Conservation (phyloP, 2,113 vertebrate species). For the Brachionichthys hirsutus region DNA sequence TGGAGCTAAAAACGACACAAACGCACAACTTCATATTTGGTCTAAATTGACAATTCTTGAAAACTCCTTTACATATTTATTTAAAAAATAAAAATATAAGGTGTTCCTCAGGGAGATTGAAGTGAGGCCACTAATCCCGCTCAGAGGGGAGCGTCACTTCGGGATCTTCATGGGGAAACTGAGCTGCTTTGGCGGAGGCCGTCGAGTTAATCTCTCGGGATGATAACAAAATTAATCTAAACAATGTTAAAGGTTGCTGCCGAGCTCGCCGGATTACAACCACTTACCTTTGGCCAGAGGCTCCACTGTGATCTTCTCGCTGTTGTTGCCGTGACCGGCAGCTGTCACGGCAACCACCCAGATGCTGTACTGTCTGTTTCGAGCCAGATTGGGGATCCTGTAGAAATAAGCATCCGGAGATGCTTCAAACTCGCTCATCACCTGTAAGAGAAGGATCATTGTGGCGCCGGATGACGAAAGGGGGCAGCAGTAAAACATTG, state of each 20-base stretch:
- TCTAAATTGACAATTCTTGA: background rate
- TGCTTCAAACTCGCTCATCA: slow-evolving; percentile 98
- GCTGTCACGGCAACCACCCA: slow-evolving; percentile 98
- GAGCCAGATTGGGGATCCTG: slow-evolving; percentile 92
- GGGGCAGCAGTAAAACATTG: no score
- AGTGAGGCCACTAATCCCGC: no score
- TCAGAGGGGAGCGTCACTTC: no score
- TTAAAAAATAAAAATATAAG: no score
- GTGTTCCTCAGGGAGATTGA: no score
- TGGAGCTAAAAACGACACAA: slow-evolving; percentile 80
- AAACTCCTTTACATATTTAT: no score
- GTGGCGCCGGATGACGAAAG: slow-evolving; percentile 23
- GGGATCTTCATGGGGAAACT: no score
- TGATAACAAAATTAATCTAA: no score
- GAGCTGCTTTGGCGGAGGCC: no score
- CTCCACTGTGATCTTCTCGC: slow-evolving; percentile 95
- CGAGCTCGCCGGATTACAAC: no score
- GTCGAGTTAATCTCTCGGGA: no score
- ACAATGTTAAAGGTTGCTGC: no score
- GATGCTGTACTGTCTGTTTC: slow-evolving; percentile 93
- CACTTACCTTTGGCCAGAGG: slow-evolving; percentile 94
- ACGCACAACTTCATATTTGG: background rate
- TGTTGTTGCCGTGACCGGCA: slow-evolving; percentile 94
- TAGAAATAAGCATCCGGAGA: slow-evolving; percentile 94
- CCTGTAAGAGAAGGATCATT: slow-evolving; percentile 78